A percentile compares a stretch with the other conserved stretches of the same genome.
phyloP scores from a whole-genome alignment of 1,140 invertebrate species.

The Aplysia californica region DNA sequence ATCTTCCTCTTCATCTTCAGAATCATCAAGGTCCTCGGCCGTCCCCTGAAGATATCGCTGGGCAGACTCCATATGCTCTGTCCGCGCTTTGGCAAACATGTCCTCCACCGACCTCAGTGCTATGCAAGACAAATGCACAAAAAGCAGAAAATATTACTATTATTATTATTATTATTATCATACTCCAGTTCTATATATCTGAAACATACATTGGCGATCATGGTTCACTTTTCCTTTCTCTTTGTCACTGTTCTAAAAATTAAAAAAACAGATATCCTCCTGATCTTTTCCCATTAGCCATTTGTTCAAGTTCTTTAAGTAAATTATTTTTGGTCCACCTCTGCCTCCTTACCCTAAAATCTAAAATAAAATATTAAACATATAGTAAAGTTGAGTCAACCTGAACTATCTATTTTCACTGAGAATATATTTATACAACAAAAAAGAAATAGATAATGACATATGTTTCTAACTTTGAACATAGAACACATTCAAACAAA shows the following conservation, averaged over 20 bases:
- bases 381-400: no score
- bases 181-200: background rate
- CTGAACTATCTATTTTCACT: no score
- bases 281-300: no score
- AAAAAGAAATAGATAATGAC: no score
- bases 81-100: slow-evolving; percentile 54
- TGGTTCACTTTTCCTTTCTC: background rate
- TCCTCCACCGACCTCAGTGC: slow-evolving; percentile 29
- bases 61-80: slow-evolving; percentile 51
- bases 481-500: no score
- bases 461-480: no score
- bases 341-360: no score
- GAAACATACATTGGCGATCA: background rate
- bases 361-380: no score
- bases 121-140: background rate
- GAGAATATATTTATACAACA: no score
- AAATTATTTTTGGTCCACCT: no score
- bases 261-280: background rate
- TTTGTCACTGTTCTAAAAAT: background rate
- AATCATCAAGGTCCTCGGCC: slow-evolving; percentile 33
- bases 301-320: background rate
- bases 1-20: slow-evolving; percentile 56
- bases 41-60: slow-evolving; percentile 45
- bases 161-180: background rate
- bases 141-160: background rate